These are phyloP conservation scores for Plecotus auritus DNA, from an alignment of 2,113 vertebrate species.

Conservation along the genomic window DNA sequence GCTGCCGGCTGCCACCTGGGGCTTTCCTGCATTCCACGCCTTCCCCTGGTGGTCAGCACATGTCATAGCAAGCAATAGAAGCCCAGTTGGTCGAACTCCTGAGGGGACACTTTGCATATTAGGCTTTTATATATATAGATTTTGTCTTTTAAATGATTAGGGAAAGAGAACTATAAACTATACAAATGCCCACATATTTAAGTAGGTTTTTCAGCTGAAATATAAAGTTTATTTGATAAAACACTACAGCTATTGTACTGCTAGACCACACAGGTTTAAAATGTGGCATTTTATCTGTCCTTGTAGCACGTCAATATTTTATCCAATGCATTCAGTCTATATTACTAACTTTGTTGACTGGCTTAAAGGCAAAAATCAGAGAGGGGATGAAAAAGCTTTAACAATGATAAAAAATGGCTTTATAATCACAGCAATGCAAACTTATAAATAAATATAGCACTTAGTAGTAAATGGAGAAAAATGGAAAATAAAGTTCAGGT, in stretches of 20 bases:
- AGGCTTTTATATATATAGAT: too few species aligned
- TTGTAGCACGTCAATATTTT: background rate
- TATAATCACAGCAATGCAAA: background rate
- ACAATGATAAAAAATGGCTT: background rate
- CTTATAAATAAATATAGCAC: background rate
- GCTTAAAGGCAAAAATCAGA: conserved; percentile 28
- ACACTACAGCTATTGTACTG: background rate
- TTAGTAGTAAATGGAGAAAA: background rate
- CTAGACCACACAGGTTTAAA: background rate
- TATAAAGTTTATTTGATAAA: background rate
- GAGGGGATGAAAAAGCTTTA: background rate
- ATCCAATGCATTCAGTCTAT: background rate
- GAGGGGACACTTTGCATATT: too few species aligned
- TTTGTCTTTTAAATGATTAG: background rate
- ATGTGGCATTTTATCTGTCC: background rate
- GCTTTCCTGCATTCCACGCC: too few species aligned
- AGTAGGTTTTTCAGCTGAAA: background rate
- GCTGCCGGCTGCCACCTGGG: too few species aligned
- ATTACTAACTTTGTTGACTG: background rate
- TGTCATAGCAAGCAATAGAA: too few species aligned
- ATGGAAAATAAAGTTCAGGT: background rate
- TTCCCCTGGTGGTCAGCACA: too few species aligned
- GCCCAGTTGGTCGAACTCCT: too few species aligned
- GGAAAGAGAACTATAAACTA: background rate
- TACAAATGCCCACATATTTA: background rate